phyloP scores from a whole-genome alignment of 2,888 invertebrate species.

The Temnothorax unifasciatus region DNA sequence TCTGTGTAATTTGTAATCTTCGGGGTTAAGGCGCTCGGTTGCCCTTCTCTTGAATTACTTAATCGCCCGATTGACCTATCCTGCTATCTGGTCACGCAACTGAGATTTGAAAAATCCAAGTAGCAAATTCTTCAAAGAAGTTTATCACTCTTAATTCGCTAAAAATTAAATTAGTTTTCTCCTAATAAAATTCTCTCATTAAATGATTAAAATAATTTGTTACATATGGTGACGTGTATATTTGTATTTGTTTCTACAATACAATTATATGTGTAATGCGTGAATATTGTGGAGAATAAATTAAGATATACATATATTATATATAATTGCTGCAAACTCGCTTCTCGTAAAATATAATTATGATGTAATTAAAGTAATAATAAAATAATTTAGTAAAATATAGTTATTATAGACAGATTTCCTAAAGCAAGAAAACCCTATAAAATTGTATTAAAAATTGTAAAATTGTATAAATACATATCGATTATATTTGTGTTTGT shows the following conservation, averaged over 20 bases:
- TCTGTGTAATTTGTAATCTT: slow-evolving; percentile 20
- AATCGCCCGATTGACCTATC: slow-evolving; percentile 42
- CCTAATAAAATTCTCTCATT: too few species aligned
- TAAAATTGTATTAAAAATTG: not conserved
- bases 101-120: slow-evolving; percentile 41
- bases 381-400: slow-evolving; percentile 7
- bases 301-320: not conserved
- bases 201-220: slow-evolving; percentile 22
- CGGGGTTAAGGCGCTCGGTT: slow-evolving; percentile 41
- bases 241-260: not conserved
- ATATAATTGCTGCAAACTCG: not conserved
- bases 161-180: slow-evolving; percentile 12
- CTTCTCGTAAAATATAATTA: slow-evolving; percentile 3
- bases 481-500: not conserved
- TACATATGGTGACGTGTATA: not conserved
- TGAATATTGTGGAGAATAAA: not conserved
- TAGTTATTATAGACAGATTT: not conserved
- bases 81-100: slow-evolving; percentile 33
- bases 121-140: slow-evolving; percentile 22
- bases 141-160: slow-evolving; percentile 18
- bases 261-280: not conserved
- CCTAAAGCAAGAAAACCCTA: not conserved
- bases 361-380: not conserved
- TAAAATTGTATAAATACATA: not conserved
- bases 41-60: slow-evolving; percentile 49